Conservation (phyloP, 2,797 vertebrate genomes). For the Eidolon dupreanum region DNA sequence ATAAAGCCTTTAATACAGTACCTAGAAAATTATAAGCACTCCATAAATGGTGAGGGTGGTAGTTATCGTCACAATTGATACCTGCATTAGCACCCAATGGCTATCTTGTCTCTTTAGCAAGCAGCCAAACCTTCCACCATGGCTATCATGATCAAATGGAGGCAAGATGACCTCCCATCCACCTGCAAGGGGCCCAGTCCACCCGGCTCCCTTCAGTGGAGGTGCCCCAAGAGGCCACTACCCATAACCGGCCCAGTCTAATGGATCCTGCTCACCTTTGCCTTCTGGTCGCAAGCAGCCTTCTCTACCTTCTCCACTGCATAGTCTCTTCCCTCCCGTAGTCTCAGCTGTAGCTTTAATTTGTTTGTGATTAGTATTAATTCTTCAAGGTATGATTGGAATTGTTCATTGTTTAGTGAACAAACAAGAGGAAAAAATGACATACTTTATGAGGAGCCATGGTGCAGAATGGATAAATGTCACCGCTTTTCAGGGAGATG, state of each 20-base stretch:
- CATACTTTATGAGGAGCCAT: conserved; percentile 38
- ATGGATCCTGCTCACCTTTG: not conserved
- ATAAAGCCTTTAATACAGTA: not conserved
- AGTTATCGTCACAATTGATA: not conserved
- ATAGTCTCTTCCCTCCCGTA: not conserved
- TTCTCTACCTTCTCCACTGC: not conserved
- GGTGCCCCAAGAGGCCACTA: not conserved
- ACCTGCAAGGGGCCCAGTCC: not conserved
- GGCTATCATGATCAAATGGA: too few relatives aligned
- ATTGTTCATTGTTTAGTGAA: conserved; percentile 73
- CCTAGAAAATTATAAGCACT: not conserved
- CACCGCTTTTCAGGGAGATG: conserved; percentile 75
- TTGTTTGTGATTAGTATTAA: conserved; percentile 76
- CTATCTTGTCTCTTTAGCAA: not conserved
- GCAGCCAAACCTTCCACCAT: not conserved
- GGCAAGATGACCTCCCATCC: not conserved
- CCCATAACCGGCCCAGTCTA: rapidly evolving
- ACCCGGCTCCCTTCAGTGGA: not conserved
- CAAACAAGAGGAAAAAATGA: conserved; percentile 72
- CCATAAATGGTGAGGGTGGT: not conserved
- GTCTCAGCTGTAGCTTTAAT: conserved; percentile 36
- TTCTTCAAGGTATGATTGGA: conserved; percentile 67
- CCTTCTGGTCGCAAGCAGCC: not conserved
- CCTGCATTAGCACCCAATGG: not conserved
- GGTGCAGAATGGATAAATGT: conserved; percentile 66